phyloP scores from a whole-genome alignment of 2,113 vertebrate species.

The Aphelocoma coerulescens region DNA sequence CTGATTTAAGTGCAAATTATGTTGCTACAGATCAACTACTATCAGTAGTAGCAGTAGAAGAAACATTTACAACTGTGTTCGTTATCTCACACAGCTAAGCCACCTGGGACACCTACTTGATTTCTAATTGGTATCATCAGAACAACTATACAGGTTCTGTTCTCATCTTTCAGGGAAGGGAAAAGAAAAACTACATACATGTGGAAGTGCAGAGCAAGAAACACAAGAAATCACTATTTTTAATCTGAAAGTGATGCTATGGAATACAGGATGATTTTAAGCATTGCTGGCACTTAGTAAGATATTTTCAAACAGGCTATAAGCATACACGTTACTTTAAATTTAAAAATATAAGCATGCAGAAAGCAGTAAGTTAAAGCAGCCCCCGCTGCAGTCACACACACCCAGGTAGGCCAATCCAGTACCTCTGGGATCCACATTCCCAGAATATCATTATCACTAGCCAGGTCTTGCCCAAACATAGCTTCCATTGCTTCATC shows the following conservation, averaged over 20 bases:
- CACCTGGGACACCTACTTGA: background rate
- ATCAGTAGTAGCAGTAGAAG: background rate
- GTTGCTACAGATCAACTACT: background rate
- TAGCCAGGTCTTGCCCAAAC: constrained; percentile 95
- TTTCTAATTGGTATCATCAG: background rate
- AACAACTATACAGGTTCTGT: background rate
- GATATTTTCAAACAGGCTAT: background rate
- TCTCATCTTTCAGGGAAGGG: background rate
- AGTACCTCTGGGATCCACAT: constrained; percentile 99
- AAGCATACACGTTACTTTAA: background rate
- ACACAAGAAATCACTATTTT: background rate
- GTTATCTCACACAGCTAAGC: background rate
- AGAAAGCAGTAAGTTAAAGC: constrained; percentile 75
- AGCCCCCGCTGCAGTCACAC: constrained; percentile 91
- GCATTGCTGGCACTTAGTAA: background rate
- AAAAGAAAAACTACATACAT: background rate
- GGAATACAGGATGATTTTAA: background rate
- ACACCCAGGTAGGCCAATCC: constrained; percentile 99
- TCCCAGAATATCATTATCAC: constrained; percentile 99
- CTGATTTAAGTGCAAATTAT: background rate
- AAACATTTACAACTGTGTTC: background rate
- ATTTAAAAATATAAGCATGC: background rate
- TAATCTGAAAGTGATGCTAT: background rate
- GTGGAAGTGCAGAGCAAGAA: background rate
- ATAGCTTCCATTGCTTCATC: constrained; percentile 99